These are phyloP conservation scores for Ceratitis capitata DNA, from an alignment of 1,140 invertebrate genomes.

Conservation along the genomic window DNA sequence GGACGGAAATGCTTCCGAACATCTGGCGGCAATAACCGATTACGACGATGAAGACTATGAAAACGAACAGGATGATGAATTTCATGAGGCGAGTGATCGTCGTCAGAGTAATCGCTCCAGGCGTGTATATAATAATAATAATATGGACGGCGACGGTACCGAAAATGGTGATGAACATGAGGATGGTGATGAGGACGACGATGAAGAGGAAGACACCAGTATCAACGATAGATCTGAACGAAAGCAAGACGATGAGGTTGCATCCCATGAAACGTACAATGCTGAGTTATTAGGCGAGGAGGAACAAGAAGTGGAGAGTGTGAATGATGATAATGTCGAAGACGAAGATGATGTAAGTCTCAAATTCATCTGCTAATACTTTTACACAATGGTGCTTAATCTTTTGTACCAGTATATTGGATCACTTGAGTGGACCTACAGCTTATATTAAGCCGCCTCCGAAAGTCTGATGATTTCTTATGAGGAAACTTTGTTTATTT, in stretches of 20 bases:
- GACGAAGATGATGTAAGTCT: background rate
- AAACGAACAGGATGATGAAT: slow-evolving; percentile 44
- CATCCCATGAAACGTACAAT: slow-evolving; percentile 42
- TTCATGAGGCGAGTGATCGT: slow-evolving; percentile 34
- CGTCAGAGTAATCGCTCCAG: background rate
- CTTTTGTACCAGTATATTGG: too few relatives aligned
- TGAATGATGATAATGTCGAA: slow-evolving; percentile 41
- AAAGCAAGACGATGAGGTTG: slow-evolving; percentile 45
- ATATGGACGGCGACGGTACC: slow-evolving; percentile 32
- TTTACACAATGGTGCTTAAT: too few relatives aligned
- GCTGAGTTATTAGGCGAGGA: slow-evolving; percentile 47
- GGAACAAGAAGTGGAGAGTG: slow-evolving; percentile 50
- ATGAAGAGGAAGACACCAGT: slow-evolving; percentile 44
- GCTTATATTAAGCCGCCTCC: too few relatives aligned
- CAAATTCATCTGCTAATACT: too few relatives aligned
- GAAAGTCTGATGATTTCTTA: too few relatives aligned
- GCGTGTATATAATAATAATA: background rate
- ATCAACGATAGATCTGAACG: slow-evolving; percentile 27
- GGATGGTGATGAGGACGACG: slow-evolving; percentile 43
- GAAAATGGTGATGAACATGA: slow-evolving; percentile 44
- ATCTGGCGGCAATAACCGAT: slow-evolving; percentile 45
- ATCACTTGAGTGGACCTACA: too few relatives aligned
- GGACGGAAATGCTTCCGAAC: slow-evolving; percentile 56
- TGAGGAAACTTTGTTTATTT: too few relatives aligned
- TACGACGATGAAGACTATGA: slow-evolving; percentile 41